Conservation (phyloP, 2,113 vertebrate species). For the Pelvicachromis taeniatus region DNA sequence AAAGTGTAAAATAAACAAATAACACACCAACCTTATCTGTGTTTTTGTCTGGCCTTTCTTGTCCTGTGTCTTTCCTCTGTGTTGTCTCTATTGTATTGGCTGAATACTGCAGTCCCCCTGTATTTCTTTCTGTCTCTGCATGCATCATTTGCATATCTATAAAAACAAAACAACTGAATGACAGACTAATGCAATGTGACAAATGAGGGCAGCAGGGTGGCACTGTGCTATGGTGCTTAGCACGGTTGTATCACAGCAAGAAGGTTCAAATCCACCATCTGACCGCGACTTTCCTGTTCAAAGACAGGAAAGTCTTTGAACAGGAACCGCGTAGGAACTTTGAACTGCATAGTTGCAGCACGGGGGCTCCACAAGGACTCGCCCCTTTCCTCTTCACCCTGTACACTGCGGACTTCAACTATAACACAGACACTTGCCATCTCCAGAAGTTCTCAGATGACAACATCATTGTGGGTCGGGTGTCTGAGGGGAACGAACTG, state of each 20-base stretch:
- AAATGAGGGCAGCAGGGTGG: background rate
- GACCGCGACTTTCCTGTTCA: background rate
- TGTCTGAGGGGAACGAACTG: too few relatives aligned
- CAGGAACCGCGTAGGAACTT: too few relatives aligned
- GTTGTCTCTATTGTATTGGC: background rate
- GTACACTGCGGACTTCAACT: too few relatives aligned
- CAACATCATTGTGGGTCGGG: too few relatives aligned
- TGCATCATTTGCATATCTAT: background rate
- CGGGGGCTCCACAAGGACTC: too few relatives aligned
- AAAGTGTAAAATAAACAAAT: background rate
- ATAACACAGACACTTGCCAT: too few relatives aligned
- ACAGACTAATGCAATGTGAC: background rate
- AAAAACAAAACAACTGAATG: background rate
- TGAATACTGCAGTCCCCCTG: background rate
- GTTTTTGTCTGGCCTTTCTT: rapidly evolving
- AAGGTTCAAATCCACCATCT: background rate
- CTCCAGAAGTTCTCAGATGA: too few relatives aligned
- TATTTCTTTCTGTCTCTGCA: rapidly evolving
- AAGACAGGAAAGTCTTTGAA: too few relatives aligned
- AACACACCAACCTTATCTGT: background rate
- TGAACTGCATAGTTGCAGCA: too few relatives aligned
- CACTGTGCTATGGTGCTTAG: background rate
- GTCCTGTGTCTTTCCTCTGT: background rate
- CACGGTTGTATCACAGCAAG: background rate
- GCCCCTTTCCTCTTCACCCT: too few relatives aligned